Base-by-base conservation (phyloP, 30 jellyfish, hydroid and myxozoan genomes). In the Aurelia coerulea region DNA sequence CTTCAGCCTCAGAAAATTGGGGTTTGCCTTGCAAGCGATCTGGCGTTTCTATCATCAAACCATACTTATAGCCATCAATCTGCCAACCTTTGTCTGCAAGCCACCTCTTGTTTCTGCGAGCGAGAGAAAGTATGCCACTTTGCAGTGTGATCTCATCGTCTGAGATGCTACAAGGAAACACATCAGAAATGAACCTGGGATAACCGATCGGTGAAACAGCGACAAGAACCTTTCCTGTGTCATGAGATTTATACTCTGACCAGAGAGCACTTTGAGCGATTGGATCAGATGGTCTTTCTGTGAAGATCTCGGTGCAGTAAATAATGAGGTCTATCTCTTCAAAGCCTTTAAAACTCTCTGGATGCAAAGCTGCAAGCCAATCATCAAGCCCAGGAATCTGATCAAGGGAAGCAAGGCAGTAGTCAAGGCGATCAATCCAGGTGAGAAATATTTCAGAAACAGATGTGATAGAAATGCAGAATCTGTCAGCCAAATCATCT, bases 361-460 rank as follows among this genome's bases (percentile, higher is more conserved):
- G 81, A 5, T 19, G 62, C 64, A 70, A 23, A 16, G n/a, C n/a
- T 70, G 23, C n/a, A 18, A 39, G 33, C 14, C 81, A 11, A 12
- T 70, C 81, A 2, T 10, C 64, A 10, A 70, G 33, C 3, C 64
- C 81, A 1, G 62, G 64, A 70, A 70, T 70, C 16, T 70, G 63
- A 5, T 70, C 81, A 29, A 70, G 4, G 53, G 64, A 70, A 10
- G 46, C n/a, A 14, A 70, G 63, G 81, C 81, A 70, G 33, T 41
- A 70, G 14, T 70, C n/a, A 16, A 70, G 81, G 33, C 64, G 81
- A 70, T 70, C 81, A 70, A 70, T 14, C 81, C 81, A 70, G 35
- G 67, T 70, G 63, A 70, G 81, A 70, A 70, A 33, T 7, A 70
- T 70, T 41, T 70, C 81, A 29, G 81, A 70, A 16, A 70, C 81